These are phyloP conservation scores for Aegithalos caudatus DNA, from an alignment of 2,113 vertebrate genomes.

Conservation along the genomic window DNA sequence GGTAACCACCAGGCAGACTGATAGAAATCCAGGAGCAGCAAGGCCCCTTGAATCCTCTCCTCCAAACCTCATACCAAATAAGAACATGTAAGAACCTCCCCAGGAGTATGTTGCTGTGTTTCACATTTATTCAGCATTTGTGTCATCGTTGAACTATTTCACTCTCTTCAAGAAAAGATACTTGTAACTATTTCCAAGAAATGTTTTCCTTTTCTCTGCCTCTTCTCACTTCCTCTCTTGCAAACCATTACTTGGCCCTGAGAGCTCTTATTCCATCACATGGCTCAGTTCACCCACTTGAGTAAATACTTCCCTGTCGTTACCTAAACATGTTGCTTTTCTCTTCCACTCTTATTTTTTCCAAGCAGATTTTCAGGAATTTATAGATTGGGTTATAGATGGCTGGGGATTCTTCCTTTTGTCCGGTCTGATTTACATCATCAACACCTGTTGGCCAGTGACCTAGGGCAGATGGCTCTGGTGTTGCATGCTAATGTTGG, in stretches of 20 bases:
- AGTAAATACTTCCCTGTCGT: neutral
- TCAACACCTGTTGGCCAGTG: neutral
- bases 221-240: neutral
- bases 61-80: neutral
- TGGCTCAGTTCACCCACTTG: neutral
- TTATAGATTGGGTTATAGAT: neutral
- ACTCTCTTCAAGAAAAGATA: neutral
- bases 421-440: neutral
- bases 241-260: neutral
- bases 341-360: neutral
- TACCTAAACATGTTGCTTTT: neutral
- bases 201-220: neutral
- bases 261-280: neutral
- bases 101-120: neutral
- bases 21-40: neutral
- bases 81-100: neutral
- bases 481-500: neutral
- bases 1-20: neutral
- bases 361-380: neutral
- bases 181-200: neutral
- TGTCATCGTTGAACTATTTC: neutral
- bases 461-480: neutral
- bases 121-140: neutral
- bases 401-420: neutral
- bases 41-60: neutral